Base-by-base conservation (phyloP, 1,140 invertebrate species). In the Macrostomum lignano region DNA sequence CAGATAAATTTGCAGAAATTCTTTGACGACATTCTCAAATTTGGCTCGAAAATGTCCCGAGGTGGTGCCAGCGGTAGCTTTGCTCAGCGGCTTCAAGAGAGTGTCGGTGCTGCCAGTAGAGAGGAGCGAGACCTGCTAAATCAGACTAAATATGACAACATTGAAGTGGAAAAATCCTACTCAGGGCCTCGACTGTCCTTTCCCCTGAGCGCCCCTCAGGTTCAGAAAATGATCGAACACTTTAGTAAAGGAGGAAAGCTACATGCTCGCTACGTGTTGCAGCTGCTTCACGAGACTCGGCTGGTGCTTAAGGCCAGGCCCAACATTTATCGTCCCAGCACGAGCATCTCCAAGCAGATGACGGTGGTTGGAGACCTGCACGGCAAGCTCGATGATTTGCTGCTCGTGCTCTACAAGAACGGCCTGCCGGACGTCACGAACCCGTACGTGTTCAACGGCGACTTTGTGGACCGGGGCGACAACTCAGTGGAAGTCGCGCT, bases 361-460 rank as follows among this genome's bases (percentile, higher is more conserved):
- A 86, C 78, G 1, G 66, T 84, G 10, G 75, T 73, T 46, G 78
- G 78, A 0, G 78, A 86, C 57, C 56, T 84, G 17, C 78, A 86
- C 50, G 78, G 78, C 17, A 81, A 82, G 57, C 60, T 84, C 11
- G 74, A 81, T 46, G 77, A 84, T 57, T 62, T 86, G 5, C 62
- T 78, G 23, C 73, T 78, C 34, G 73, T 84, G 38, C 71, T 84
- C 38, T 73, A 81, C 53, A 84, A 84, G 75, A 81, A 81, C 51
- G 74, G 75, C 33, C 62, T 79, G 40, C 77, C 77, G 11, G 40
- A 73, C 5, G 61, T 68, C 5, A 71, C 74, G 46, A 82, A 81
- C 61, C 75, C 75, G 6, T 82, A 82, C 56, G 66, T 86, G 36
- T 84, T 84, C 61, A 84, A 86, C 59, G 78, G 78, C 3, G 78